Evolutionary conservation across 2,797 vertebrate species (phyloP).

Genomic region (Molossus molossus): DNA sequence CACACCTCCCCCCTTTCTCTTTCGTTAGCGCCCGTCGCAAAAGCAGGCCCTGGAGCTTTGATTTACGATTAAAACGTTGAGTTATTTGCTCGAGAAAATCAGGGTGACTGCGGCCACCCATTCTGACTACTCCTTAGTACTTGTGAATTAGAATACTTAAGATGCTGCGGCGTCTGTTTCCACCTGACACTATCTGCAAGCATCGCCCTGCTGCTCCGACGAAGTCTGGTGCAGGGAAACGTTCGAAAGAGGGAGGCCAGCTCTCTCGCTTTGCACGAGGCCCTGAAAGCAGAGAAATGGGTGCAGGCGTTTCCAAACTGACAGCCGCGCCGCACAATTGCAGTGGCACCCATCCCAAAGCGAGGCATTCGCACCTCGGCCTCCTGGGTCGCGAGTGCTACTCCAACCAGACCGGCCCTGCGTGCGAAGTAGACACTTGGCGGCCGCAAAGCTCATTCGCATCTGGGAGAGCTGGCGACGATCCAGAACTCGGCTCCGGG

Average conservation of each 20-base stretch:
- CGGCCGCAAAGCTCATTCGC: rapidly evolving
- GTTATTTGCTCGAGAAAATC: not conserved
- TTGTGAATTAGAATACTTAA: not conserved
- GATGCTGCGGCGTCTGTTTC: not conserved
- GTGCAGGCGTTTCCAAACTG: not conserved
- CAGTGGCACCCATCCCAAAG: no score
- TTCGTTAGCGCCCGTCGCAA: not conserved
- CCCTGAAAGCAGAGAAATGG: not conserved
- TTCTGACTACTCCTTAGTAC: not conserved
- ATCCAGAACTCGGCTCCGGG: not conserved
- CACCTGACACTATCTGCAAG: not conserved
- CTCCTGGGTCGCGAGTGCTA: not conserved
- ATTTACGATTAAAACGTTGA: not conserved
- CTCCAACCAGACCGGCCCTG: rapidly evolving
- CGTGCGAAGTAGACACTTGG: rapidly evolving
- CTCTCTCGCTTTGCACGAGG: rapidly evolving
- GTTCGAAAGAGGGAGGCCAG: not conserved
- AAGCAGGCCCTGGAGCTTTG: not conserved
- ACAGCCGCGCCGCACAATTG: rapidly evolving
- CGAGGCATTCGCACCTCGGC: no score
- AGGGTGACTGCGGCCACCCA: not conserved
- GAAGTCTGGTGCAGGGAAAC: not conserved
- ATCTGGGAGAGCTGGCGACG: not conserved
- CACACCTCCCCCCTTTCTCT: not conserved
- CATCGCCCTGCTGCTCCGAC: not conserved